phyloP scores from a whole-genome alignment of 2,113 vertebrate species.

The Sterrhoptilus dennistouni region DNA sequence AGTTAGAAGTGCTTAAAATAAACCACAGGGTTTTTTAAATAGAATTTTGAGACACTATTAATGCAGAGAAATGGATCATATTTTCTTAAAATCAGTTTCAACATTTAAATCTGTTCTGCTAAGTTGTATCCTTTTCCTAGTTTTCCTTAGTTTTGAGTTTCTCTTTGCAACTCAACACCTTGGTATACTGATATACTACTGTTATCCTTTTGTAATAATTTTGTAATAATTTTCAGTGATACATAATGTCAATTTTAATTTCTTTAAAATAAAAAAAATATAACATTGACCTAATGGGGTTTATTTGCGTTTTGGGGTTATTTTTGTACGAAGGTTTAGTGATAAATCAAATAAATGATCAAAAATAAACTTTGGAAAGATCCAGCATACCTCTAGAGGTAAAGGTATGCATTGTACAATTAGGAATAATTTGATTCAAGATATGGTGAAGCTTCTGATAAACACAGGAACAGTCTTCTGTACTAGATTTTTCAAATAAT shows the following conservation, averaged over 20 bases:
- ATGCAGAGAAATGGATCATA: neutral
- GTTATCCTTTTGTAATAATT: neutral
- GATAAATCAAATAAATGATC: neutral
- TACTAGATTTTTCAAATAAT: neutral
- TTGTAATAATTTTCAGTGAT: neutral
- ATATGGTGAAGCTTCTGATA: neutral
- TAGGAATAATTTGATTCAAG: neutral
- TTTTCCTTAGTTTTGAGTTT: neutral
- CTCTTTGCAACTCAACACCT: neutral
- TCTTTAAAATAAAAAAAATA: neutral
- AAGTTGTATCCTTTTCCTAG: neutral
- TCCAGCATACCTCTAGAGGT: neutral
- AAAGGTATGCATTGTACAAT: neutral
- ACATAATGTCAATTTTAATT: neutral
- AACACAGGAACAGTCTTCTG: neutral
- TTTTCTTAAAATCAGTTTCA: neutral
- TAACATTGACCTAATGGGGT: neutral
- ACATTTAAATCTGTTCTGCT: neutral
- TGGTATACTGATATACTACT: fast-evolving
- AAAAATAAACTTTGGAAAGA: neutral
- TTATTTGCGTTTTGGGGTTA: neutral
- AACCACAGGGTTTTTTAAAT: neutral
- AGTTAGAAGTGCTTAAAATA: neutral
- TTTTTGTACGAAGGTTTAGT: neutral
- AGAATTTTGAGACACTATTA: neutral